Evolutionary conservation across 2,113 vertebrate genomes (phyloP), one percentile per base, ranked within the genome.

Genomic region (Poecile atricapillus): DNA sequence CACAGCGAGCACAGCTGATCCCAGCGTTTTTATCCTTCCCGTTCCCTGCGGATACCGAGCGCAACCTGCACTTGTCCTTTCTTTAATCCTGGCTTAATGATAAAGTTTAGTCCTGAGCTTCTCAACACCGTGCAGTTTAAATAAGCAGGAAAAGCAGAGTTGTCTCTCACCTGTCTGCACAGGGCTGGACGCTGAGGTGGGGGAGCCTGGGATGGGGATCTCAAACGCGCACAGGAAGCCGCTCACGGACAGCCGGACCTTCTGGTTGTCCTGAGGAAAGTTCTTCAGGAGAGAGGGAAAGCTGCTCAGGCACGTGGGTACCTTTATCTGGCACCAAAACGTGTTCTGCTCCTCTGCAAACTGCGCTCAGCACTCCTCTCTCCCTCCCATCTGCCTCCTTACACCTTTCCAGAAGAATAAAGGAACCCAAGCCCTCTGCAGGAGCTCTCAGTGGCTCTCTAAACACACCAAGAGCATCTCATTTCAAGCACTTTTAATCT

Each of bases 251-350:
- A 99, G 98, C 46, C 99, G 98, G 5, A 99, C 99, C 95, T 99
- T 99, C 98, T 99, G 99, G 98, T 99, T 99, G 97, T 99, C 99
- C 91, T 99, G 99, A 73, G 99, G 99, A 85, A 99, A 99, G 95
- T 99, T 99, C 99, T 99, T 70, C 11, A 82, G 79, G 49, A 82
- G 83, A 90, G 70, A 53, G 83, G 16, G 22, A 94, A 56, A 75
- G 49, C 69, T 24, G 59, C 13, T 85, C 58, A 93, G 75, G 43
- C 35, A 15, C 4, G 4, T 8, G 39, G 2, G 2, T 3, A 31
- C 22, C 69, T 56, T 41, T 1, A 24, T 1, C 65, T 69, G 62
- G 7, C 27, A 82, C 31, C 46, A 2, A 2, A 82, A 70, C 1
- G 3, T 0, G 2, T 7, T 35, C 41, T 83, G 35, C 22, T 53